A percentile compares a stretch with the other conserved stretches of the same genome.
Conservation (phyloP, 2,888 invertebrate species). For the Cheilosia pagana region DNA sequence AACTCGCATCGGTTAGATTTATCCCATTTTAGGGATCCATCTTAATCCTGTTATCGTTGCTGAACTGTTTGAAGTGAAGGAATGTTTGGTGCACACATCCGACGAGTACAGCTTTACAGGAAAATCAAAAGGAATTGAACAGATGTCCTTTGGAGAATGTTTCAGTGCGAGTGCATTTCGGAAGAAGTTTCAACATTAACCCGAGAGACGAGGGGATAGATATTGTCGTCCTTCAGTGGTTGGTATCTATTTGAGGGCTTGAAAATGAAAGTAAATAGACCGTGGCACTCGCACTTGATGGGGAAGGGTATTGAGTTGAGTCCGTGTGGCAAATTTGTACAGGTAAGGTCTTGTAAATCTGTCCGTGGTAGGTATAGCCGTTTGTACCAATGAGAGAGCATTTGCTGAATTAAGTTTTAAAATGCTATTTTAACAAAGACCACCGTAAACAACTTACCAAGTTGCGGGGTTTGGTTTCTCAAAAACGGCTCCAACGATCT, state of each 20-base stretch:
- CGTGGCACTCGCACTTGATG: too few species aligned
- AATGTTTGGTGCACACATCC: conserved; percentile 9
- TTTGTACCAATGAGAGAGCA: too few species aligned
- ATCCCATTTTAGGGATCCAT: conserved; percentile 34
- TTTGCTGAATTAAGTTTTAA: too few species aligned
- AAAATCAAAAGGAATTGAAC: conserved; percentile 10
- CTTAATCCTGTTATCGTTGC: conserved; percentile 45
- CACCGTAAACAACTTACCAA: too few species aligned
- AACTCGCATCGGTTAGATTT: conserved; percentile 16
- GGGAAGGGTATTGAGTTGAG: too few species aligned
- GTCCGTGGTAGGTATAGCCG: too few species aligned
- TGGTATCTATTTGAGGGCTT: background rate
- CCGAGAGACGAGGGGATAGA: background rate
- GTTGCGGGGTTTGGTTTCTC: too few species aligned
- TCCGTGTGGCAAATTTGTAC: too few species aligned
- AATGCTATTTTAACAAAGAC: too few species aligned
- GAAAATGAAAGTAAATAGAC: too few species aligned
- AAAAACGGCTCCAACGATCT: too few species aligned
- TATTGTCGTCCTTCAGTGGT: background rate
- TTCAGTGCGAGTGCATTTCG: background rate
- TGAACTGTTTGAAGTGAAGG: conserved; percentile 25
- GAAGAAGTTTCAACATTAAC: background rate
- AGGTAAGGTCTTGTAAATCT: too few species aligned
- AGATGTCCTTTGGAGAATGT: conserved; percentile 8
- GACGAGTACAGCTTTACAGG: background rate